These are phyloP conservation scores for Trididemnum clinides DNA, from an alignment of 23 tunicate species.

Conservation along the genomic window DNA sequence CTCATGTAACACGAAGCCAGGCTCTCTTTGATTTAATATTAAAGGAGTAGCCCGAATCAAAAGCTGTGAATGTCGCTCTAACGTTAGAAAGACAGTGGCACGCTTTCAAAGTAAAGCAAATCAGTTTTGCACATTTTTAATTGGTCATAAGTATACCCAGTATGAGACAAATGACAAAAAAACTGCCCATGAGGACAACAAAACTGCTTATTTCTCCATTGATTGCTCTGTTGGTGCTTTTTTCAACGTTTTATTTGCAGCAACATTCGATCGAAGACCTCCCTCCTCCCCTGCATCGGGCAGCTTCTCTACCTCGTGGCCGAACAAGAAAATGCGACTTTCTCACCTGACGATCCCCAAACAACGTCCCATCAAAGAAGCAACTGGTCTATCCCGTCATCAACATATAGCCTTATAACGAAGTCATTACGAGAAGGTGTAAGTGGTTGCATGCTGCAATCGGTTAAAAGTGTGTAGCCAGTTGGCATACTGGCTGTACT, in stretches of 20 bases:
- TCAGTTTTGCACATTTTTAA: too few relatives aligned
- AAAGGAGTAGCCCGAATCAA: too few relatives aligned
- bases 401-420: slow-evolving; percentile 51
- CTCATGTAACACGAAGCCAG: too few relatives aligned
- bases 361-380: not conserved
- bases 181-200: too few relatives aligned
- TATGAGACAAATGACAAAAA: too few relatives aligned
- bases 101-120: too few relatives aligned
- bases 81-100: too few relatives aligned
- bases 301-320: slow-evolving; percentile 82
- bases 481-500: not conserved
- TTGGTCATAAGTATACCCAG: too few relatives aligned
- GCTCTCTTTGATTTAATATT: too few relatives aligned
- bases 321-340: slow-evolving; percentile 64
- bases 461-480: not conserved
- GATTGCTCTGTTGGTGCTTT: too few relatives aligned
- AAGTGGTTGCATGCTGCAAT: slow-evolving; percentile 2
- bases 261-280: slow-evolving; percentile 54
- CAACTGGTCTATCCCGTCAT: slow-evolving; percentile 78
- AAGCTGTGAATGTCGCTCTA: too few relatives aligned
- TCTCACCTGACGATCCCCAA: slow-evolving; percentile 23
- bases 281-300: slow-evolving; percentile 73
- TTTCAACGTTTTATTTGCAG: slow-evolving; percentile 4
- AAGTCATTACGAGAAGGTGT: slow-evolving; percentile 89
- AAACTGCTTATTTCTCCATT: too few relatives aligned